phyloP scores from a whole-genome alignment of 92 coral and sea anemone genomes.

The Virgularia gustaviana region DNA sequence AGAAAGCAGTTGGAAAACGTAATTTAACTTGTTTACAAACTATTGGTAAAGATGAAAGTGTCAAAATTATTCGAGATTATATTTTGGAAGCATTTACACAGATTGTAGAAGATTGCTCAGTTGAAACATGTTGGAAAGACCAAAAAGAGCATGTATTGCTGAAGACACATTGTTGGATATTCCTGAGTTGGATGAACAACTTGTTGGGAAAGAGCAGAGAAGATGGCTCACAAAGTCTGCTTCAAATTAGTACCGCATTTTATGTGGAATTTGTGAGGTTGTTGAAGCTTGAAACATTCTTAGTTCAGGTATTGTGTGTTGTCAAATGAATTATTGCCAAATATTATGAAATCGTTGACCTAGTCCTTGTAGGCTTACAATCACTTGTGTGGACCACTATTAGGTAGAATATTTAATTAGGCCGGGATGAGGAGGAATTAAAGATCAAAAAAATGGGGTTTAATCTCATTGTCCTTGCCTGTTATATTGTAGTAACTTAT shows the following conservation, averaged over 20 bases:
- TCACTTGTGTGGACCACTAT: too few species aligned
- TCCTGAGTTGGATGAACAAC: conserved; percentile 9
- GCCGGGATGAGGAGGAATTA: too few species aligned
- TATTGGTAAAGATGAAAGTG: conserved; percentile 2
- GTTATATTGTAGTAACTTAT: too few species aligned
- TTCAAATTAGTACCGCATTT: conserved; percentile 5
- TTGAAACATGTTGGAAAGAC: conserved; percentile 18
- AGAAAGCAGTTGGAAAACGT: conserved; percentile 6
- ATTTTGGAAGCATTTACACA: conserved; percentile 1
- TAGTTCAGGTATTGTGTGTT: conserved; percentile 1
- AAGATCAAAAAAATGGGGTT: too few species aligned
- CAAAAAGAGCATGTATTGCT: background rate
- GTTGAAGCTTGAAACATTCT: background rate
- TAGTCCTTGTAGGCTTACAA: too few species aligned
- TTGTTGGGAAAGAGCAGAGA: background rate
- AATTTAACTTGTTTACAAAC: background rate
- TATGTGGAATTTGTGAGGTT: conserved; percentile 14
- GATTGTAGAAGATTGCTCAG: background rate
- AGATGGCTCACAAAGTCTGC: background rate
- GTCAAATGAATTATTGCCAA: background rate
- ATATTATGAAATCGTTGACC: too few species aligned
- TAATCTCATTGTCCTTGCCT: too few species aligned
- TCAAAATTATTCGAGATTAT: background rate
- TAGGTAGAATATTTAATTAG: too few species aligned
- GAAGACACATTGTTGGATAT: conserved; percentile 15